phyloP scores from a whole-genome alignment of 2,888 invertebrate species.

The Acrocyrtus sp. region DNA sequence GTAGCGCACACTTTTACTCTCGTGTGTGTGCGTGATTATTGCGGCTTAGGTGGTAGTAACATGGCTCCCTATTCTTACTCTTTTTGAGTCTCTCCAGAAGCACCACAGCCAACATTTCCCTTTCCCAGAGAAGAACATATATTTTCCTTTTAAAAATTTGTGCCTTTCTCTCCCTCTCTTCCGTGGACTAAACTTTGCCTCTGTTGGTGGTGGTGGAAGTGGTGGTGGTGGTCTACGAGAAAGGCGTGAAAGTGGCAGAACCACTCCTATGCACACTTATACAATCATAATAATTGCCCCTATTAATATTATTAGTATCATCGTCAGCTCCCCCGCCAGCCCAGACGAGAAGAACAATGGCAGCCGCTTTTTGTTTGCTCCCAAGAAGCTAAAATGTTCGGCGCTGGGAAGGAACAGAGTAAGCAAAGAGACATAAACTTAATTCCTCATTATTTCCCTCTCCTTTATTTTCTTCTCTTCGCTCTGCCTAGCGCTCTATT shows the following conservation, averaged over 20 bases:
- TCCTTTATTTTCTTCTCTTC: too few species aligned
- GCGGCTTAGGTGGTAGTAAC: conserved; percentile 5
- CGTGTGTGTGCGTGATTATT: too few species aligned
- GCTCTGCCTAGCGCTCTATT: too few species aligned
- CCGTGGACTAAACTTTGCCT: conserved; percentile 2
- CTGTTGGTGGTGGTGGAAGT: neutral
- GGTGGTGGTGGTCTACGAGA: conserved; percentile 1
- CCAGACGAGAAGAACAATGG: conserved; percentile 11
- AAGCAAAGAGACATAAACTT: conserved; percentile 3
- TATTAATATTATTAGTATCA: conserved; percentile 14
- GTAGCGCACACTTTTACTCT: too few species aligned
- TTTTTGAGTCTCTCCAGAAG: neutral
- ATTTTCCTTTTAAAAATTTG: too few species aligned
- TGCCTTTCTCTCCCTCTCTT: too few species aligned
- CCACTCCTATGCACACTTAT: neutral
- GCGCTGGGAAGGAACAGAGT: too few species aligned
- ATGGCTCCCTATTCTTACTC: neutral
- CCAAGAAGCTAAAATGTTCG: too few species aligned
- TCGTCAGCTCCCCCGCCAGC: neutral
- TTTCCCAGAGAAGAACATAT: too few species aligned
- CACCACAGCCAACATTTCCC: neutral
- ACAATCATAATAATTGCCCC: conserved; percentile 14
- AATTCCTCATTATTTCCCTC: conserved; percentile 20
- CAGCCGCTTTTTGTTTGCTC: too few species aligned
- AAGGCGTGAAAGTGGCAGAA: conserved; percentile 20